Percentiles rank a stretch among this genome's conserved stretches.
phyloP scores from a whole-genome alignment of 2,797 vertebrate species.

The Mastacembelus armatus region DNA sequence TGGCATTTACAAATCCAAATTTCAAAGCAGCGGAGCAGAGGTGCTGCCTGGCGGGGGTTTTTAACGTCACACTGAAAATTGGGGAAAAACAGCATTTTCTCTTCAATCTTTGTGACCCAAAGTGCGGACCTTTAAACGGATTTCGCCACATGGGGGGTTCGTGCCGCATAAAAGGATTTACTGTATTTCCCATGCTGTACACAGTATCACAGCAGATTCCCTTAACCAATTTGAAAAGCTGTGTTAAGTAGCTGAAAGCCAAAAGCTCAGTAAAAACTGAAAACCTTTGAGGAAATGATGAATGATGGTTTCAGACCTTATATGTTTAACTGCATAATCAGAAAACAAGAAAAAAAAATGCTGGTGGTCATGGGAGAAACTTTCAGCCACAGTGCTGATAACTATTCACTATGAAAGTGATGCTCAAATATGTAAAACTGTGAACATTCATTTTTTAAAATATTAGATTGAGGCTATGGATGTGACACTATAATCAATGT shows the following conservation, averaged over 20 bases:
- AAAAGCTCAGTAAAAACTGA: too few species aligned
- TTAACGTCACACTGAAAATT: constrained; percentile 48
- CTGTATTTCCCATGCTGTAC: constrained; percentile 52
- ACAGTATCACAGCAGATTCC: constrained; percentile 43
- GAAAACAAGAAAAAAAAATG: not conserved
- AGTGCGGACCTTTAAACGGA: constrained; percentile 62
- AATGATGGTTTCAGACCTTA: not conserved
- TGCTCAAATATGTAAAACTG: constrained; percentile 48
- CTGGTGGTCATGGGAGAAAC: not conserved
- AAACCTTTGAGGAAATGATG: not conserved
- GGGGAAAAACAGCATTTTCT: constrained; percentile 57
- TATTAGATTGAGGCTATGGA: constrained; percentile 12
- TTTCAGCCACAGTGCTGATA: constrained; percentile 4
- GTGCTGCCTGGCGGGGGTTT: constrained; percentile 32
- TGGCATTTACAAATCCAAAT: constrained; percentile 70
- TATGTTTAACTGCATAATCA: too few species aligned
- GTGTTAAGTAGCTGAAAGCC: constrained; percentile 39
- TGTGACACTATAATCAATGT: constrained; percentile 16
- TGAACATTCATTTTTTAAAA: constrained; percentile 36
- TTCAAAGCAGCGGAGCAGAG: constrained; percentile 52
- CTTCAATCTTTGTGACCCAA: constrained; percentile 47
- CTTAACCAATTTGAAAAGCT: constrained; percentile 31
- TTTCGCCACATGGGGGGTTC: constrained; percentile 56
- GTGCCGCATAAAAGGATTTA: constrained; percentile 54
- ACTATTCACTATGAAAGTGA: constrained; percentile 23